A percentile compares a stretch with the other conserved stretches of the same genome.
These are phyloP conservation scores for Coluber constrictor DNA, from an alignment of 2,797 vertebrate genomes.

Conservation along the genomic window DNA sequence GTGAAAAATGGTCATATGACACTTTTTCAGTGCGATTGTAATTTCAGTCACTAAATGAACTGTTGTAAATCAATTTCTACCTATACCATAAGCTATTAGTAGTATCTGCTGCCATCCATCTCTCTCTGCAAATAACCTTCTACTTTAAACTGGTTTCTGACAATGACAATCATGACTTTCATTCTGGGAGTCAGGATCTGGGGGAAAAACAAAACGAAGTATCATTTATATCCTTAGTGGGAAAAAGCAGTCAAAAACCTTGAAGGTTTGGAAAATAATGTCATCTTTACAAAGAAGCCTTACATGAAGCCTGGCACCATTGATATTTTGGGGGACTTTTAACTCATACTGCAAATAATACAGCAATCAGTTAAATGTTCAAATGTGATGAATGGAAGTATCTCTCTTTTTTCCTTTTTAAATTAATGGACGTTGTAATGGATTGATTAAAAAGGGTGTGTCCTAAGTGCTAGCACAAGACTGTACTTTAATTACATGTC, in stretches of 20 bases:
- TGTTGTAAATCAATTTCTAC: too few species aligned
- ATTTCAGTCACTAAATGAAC: too few species aligned
- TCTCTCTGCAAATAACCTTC: neutral
- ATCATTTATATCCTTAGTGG: neutral
- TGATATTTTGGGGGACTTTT: neutral
- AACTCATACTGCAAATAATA: neutral
- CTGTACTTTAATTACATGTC: constrained; percentile 31
- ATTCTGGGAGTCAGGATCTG: neutral
- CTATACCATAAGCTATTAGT: too few species aligned
- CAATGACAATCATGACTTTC: neutral
- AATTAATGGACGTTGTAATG: constrained; percentile 46
- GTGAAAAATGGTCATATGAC: too few species aligned
- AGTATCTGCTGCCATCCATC: neutral
- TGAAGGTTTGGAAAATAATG: neutral
- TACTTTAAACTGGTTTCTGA: neutral
- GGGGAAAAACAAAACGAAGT: neutral
- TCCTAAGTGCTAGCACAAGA: constrained; percentile 2
- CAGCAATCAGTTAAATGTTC: constrained; percentile 32
- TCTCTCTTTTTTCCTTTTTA: constrained; percentile 44
- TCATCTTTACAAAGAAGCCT: neutral
- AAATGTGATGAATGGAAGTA: constrained; percentile 30
- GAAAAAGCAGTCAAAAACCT: neutral
- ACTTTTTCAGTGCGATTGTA: too few species aligned
- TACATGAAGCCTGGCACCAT: neutral
- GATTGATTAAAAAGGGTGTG: constrained; percentile 9